These are phyloP conservation scores for Apoda limacodes DNA, from an alignment of 2,888 invertebrate genomes.

Conservation along the genomic window DNA sequence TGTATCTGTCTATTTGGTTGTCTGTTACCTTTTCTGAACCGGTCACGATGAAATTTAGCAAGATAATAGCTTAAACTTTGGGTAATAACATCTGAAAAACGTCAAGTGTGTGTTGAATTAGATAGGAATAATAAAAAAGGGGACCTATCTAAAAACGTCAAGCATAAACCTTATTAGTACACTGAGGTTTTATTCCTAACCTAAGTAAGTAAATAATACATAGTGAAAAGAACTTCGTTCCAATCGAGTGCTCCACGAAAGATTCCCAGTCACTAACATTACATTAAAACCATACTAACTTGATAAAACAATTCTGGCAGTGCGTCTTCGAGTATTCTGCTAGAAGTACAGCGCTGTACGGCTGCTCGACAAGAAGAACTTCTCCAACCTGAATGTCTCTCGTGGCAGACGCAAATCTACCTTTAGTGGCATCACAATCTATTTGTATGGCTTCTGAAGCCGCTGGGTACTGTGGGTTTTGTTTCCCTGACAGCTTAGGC, in stretches of 20 bases:
- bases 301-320: slow-evolving; percentile 78
- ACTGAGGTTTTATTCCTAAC: neutral
- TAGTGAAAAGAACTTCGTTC: too few species aligned
- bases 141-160: too few species aligned
- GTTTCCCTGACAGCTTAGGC: slow-evolving; percentile 52
- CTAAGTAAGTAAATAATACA: too few species aligned
- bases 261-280: too few species aligned
- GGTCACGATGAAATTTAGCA: too few species aligned
- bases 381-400: slow-evolving; percentile 79
- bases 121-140: too few species aligned
- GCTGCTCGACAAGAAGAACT: slow-evolving; percentile 77
- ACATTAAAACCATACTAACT: slow-evolving; percentile 55
- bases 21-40: too few species aligned
- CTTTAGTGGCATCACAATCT: slow-evolving; percentile 70
- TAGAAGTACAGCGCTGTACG: slow-evolving; percentile 78
- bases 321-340: slow-evolving; percentile 75
- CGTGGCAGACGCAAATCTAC: slow-evolving; percentile 80
- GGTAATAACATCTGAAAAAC: too few species aligned
- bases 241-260: too few species aligned
- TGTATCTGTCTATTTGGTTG: too few species aligned
- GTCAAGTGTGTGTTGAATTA: too few species aligned
- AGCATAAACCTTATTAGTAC: neutral
- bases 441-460: slow-evolving; percentile 75
- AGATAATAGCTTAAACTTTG: too few species aligned
- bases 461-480: slow-evolving; percentile 58